A percentile compares a stretch with the other conserved stretches of the same genome.
Evolutionary conservation across 1,140 invertebrate genomes (phyloP).

Genomic region (Trialeurodes vaporariorum): DNA sequence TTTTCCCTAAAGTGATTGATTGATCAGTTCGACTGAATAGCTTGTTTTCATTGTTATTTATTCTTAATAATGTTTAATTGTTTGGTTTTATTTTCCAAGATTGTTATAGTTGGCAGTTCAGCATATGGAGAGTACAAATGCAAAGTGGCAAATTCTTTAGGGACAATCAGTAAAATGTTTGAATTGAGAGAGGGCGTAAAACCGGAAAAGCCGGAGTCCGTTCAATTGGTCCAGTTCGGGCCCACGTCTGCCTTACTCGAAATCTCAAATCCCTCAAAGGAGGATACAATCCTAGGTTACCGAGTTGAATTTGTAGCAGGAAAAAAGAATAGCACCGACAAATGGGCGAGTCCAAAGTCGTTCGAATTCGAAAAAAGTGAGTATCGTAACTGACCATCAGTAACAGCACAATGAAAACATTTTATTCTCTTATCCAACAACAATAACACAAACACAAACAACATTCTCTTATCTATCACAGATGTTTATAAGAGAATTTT

Average conservation of each 20-base stretch:
- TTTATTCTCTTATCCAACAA: too few relatives aligned
- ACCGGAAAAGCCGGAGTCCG: conserved; percentile 33
- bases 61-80: too few relatives aligned
- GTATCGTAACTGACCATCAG: too few relatives aligned
- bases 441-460: too few relatives aligned
- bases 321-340: conserved; percentile 1
- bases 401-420: too few relatives aligned
- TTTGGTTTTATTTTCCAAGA: conserved; percentile 25
- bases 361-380: conserved; percentile 17
- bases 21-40: too few relatives aligned
- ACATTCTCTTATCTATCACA: too few relatives aligned
- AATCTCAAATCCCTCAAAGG: conserved; percentile 3
- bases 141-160: conserved; percentile 38
- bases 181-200: conserved; percentile 38
- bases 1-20: too few relatives aligned
- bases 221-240: not conserved
- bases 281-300: conserved; percentile 15
- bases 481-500: too few relatives aligned
- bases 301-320: conserved; percentile 18
- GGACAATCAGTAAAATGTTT: conserved; percentile 37
- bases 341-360: conserved; percentile 14
- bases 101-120: conserved; percentile 36
- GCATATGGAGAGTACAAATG: conserved; percentile 43
- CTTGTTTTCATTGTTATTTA: too few relatives aligned
- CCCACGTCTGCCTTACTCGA: conserved; percentile 12